Percentiles rank a stretch among this genome's conserved stretches.
These are phyloP conservation scores for Typhlichthys subterraneus DNA, from an alignment of 2,797 vertebrate genomes.

Conservation along the genomic window DNA sequence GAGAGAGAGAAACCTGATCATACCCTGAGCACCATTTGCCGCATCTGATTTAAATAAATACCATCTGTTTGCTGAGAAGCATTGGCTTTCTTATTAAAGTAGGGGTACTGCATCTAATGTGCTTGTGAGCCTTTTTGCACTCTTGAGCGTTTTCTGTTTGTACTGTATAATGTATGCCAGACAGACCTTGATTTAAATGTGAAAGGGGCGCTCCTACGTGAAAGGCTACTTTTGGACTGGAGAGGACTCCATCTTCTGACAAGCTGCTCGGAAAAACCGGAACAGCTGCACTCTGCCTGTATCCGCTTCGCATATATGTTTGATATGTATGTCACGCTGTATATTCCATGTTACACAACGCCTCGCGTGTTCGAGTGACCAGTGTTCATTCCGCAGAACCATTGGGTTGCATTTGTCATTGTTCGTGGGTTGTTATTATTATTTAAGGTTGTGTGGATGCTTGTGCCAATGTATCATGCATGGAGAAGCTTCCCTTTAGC, in stretches of 20 bases:
- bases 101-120: conserved; percentile 23
- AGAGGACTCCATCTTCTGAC: conserved; percentile 62
- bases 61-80: conserved; percentile 61
- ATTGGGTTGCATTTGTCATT: too few species aligned
- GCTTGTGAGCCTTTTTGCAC: conserved; percentile 46
- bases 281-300: conserved; percentile 41
- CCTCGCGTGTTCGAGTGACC: conserved; percentile 26
- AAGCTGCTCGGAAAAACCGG: conserved; percentile 38
- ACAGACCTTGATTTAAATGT: conserved; percentile 64
- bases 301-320: conserved; percentile 34
- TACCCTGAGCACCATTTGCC: conserved; percentile 44
- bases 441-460: too few species aligned
- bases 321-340: too few species aligned
- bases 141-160: conserved; percentile 49
- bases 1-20: conserved; percentile 18
- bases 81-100: conserved; percentile 28
- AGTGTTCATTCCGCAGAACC: background rate
- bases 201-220: conserved; percentile 54
- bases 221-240: conserved; percentile 45
- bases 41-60: conserved; percentile 59
- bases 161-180: conserved; percentile 45
- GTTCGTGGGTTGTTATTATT: too few species aligned
- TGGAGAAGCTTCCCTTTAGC: too few species aligned
- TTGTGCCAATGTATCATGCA: too few species aligned
- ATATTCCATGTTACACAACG: too few species aligned